Conservation (phyloP, 2,113 vertebrate genomes). For the Dicerorhinus sumatrensis region DNA sequence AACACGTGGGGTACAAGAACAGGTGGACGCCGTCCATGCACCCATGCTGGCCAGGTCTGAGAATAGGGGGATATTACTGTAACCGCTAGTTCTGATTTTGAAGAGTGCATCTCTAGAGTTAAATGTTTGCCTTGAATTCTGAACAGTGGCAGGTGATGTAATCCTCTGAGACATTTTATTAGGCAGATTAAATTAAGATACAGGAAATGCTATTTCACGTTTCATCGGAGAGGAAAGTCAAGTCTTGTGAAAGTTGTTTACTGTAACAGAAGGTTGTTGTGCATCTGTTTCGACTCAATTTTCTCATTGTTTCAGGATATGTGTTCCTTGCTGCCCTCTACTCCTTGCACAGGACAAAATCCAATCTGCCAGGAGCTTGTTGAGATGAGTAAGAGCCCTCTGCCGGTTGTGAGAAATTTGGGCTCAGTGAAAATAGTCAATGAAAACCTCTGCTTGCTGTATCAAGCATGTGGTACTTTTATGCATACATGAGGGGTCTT, state of each 20-base stretch:
- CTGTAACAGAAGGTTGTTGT: not conserved
- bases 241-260: conserved; percentile 23
- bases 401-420: not conserved
- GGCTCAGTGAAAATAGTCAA: not conserved
- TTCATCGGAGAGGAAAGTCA: not conserved
- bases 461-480: not conserved
- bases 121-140: conserved; percentile 16
- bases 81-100: not conserved
- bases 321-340: not conserved
- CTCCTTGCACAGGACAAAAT: not conserved
- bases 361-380: not conserved
- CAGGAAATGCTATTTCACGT: conserved; percentile 53
- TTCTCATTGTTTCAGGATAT: not conserved
- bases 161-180: conserved; percentile 57
- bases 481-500: rapidly evolving
- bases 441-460: not conserved
- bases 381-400: not conserved
- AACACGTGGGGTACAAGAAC: not conserved
- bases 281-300: not conserved
- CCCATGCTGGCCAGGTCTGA: not conserved
- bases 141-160: not conserved
- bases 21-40: rapidly evolving
- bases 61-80: rapidly evolving
- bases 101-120: not conserved
- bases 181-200: conserved; percentile 43